A percentile compares a stretch with the other conserved stretches of the same genome.
Evolutionary conservation across 2,113 vertebrate genomes (phyloP).

Genomic region (Thalassoma bifasciatum): DNA sequence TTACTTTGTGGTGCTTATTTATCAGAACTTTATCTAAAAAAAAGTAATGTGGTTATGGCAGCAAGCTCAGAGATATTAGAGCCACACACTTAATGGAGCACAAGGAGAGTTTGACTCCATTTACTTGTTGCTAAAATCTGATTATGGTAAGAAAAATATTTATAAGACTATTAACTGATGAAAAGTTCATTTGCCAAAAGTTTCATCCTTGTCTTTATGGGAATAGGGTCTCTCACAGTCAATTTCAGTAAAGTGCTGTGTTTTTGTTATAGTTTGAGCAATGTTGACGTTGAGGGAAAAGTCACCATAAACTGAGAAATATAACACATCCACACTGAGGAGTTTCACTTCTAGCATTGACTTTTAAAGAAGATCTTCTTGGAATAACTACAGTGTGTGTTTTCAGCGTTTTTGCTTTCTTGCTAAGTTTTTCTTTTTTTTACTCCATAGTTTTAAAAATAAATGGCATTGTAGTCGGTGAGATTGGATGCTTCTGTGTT

Average conservation of each 20-base stretch:
- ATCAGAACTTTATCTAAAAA: neutral
- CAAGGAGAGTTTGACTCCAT: neutral
- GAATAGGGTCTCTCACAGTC: neutral
- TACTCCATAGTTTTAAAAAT: neutral
- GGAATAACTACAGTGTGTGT: conserved; percentile 18
- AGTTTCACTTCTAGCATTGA: conserved; percentile 37
- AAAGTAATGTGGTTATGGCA: neutral
- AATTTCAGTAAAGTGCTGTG: conserved; percentile 31
- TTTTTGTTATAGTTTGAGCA: conserved; percentile 18
- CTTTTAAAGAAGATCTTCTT: conserved; percentile 18
- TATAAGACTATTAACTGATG: neutral
- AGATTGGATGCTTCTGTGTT: neutral
- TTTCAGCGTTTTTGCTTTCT: conserved; percentile 5
- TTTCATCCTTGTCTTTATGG: neutral
- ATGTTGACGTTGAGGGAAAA: conserved; percentile 51
- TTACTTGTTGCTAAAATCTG: neutral
- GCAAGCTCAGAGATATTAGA: neutral
- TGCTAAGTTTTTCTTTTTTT: neutral
- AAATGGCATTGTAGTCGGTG: neutral
- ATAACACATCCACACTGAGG: conserved; percentile 63
- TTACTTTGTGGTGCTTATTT: neutral
- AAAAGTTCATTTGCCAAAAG: neutral
- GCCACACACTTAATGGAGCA: neutral
- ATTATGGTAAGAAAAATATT: neutral
- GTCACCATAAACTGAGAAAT: conserved; percentile 71